phyloP scores from a whole-genome alignment of 2,113 vertebrate species.

The Oryzias celebensis region DNA sequence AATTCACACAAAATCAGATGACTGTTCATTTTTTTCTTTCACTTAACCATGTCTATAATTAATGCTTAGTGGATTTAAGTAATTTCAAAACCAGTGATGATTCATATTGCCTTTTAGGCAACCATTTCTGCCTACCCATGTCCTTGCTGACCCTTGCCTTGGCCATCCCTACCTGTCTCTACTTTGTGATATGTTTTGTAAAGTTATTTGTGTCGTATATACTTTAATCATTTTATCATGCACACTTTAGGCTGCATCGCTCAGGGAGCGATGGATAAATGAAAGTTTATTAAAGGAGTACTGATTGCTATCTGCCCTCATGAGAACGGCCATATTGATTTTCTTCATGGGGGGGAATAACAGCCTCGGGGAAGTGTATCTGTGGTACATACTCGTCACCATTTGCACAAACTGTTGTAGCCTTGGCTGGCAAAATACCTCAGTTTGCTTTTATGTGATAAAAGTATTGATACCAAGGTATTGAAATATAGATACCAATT shows the following conservation, averaged over 20 bases:
- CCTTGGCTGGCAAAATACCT: slow-evolving; percentile 10
- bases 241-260: slow-evolving; percentile 30
- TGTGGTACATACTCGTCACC: slow-evolving; percentile 46
- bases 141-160: slow-evolving; percentile 30
- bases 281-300: slow-evolving; percentile 74
- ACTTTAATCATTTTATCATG: slow-evolving; percentile 69
- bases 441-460: not conserved
- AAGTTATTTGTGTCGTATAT: slow-evolving; percentile 55
- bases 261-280: slow-evolving; percentile 58
- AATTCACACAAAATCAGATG: slow-evolving; percentile 25
- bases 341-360: slow-evolving; percentile 49
- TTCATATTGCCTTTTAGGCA: not conserved
- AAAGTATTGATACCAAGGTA: too few relatives aligned
- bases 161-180: slow-evolving; percentile 31
- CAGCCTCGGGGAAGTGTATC: slow-evolving; percentile 40
- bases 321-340: slow-evolving; percentile 76
- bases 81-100: not conserved
- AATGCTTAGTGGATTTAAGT: not conserved
- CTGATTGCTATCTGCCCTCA: slow-evolving; percentile 70
- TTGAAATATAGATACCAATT: too few relatives aligned
- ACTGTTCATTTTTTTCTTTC: not conserved
- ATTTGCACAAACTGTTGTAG: slow-evolving; percentile 43
- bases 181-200: slow-evolving; percentile 37
- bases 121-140: slow-evolving; percentile 18
- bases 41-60: too few relatives aligned